phyloP scores from a whole-genome alignment of 2,113 vertebrate genomes.

The Ginglymostoma cirratum region DNA sequence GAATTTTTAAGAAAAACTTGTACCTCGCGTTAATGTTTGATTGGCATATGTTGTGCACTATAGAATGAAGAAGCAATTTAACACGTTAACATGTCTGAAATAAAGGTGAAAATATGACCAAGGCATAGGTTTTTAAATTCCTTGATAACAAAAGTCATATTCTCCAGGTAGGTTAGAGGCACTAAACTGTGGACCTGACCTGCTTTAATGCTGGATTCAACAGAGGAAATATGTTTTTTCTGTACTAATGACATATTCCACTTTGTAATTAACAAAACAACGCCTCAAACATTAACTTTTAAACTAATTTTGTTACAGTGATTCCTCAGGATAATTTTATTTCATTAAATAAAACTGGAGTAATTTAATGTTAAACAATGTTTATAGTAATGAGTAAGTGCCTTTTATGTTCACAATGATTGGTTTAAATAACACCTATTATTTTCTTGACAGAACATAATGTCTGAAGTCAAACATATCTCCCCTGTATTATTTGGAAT shows the following conservation, averaged over 20 bases:
- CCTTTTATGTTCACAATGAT: neutral
- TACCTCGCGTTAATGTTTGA: neutral
- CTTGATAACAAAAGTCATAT: neutral
- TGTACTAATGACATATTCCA: neutral
- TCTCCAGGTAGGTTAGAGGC: neutral
- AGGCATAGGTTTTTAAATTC: neutral
- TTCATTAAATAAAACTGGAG: neutral
- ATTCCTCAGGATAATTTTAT: neutral
- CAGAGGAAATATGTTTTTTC: neutral
- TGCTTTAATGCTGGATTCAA: neutral
- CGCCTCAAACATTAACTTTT: neutral
- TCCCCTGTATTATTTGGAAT: conserved; percentile 66
- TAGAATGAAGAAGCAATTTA: neutral
- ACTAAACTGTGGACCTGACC: neutral
- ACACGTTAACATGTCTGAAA: neutral
- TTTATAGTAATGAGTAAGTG: neutral
- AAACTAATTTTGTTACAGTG: neutral
- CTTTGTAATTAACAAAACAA: neutral
- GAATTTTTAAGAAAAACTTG: neutral
- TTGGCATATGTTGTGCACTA: neutral
- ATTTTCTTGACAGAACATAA: conserved; percentile 6
- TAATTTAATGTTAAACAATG: neutral
- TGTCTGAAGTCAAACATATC: neutral
- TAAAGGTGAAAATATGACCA: neutral
- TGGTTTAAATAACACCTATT: neutral